Evolutionary conservation across 2,113 vertebrate genomes (phyloP), one percentile per base, ranked within the genome.

Genomic region (Sardina pilchardus): DNA sequence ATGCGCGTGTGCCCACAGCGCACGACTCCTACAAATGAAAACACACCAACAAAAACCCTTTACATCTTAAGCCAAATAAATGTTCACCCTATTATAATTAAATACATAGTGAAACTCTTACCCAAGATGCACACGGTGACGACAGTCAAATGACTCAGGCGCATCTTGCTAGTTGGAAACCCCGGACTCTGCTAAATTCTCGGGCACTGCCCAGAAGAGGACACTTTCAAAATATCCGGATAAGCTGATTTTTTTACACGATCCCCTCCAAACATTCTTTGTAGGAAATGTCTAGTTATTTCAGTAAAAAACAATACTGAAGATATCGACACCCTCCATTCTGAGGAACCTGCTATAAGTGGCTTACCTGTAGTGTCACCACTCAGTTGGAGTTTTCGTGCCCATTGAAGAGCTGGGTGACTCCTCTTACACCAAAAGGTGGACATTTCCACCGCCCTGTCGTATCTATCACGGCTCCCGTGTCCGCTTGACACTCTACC

Each of bases 91-190:
- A 12, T 47, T 47, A 12, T 14, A 47, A 47, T 9, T 21, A 5
- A 21, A 24, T 56, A 56, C 17, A 56, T 19, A 56, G 5, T 1
- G 19, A 24, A 21, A 1, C 80, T 92, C 94, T 94, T 85, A 96
- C 95, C 94, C 8, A 94, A 84, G 9, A 94, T 85, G 90, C 89
- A 87, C 36, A 92, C 36, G 2, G 81, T 82, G 80, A 88, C 83
- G 47, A 90, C 45, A n/a, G 48, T 24, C 30, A 89, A 47, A 83
- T 53, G 80, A 36, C 9, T 78, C 16, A 36, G 36, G 26, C 71
- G 71, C 71, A 78, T 78, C 30, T 34, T 78, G 71, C 10, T 34
- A 34, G 71, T 34, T 78, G 71, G 30, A 78, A 34, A 78, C 10
- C 10, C 53, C 26, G 3, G 34, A 36, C 30, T 17, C 71, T 16